Percentiles rank a stretch among this genome's conserved stretches.
These are phyloP conservation scores for Micromesistius poutassou DNA, from an alignment of 2,797 vertebrate species.

Conservation along the genomic window DNA sequence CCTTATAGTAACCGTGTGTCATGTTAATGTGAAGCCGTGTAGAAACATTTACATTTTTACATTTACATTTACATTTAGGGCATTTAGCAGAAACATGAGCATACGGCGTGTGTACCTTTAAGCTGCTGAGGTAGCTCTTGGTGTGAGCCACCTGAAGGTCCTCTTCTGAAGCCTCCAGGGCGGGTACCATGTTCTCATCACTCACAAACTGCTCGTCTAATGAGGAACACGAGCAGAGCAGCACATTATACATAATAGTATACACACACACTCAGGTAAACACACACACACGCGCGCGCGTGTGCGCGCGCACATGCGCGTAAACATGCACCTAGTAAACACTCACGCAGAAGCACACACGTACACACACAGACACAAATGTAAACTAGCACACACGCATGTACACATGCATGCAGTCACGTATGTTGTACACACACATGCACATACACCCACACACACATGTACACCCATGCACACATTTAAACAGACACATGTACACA, in stretches of 20 bases:
- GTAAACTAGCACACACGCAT: neutral
- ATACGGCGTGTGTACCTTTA: slow-evolving; percentile 78
- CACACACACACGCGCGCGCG: too few relatives aligned
- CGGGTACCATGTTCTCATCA: slow-evolving; percentile 83
- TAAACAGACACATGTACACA: too few relatives aligned
- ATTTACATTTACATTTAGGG: too few relatives aligned
- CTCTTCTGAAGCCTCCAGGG: slow-evolving; percentile 86
- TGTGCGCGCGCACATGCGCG: too few relatives aligned
- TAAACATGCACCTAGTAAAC: too few relatives aligned
- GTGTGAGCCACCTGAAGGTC: slow-evolving; percentile 92
- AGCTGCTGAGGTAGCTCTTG: slow-evolving; percentile 84
- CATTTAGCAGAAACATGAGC: neutral
- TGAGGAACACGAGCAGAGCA: slow-evolving; percentile 26
- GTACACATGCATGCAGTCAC: neutral
- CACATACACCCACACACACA: neutral
- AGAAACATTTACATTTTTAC: too few relatives aligned
- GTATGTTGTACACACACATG: neutral
- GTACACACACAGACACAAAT: too few relatives aligned
- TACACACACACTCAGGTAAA: neutral
- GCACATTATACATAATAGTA: neutral
- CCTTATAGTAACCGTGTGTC: too few relatives aligned
- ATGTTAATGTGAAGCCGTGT: neutral
- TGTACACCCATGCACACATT: neutral
- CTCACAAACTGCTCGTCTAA: slow-evolving; percentile 88
- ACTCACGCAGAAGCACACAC: neutral